Evolutionary conservation across 1,140 invertebrate genomes (phyloP), one percentile per base, ranked within the genome.

Genomic region (Scaptomyza graminum): DNA sequence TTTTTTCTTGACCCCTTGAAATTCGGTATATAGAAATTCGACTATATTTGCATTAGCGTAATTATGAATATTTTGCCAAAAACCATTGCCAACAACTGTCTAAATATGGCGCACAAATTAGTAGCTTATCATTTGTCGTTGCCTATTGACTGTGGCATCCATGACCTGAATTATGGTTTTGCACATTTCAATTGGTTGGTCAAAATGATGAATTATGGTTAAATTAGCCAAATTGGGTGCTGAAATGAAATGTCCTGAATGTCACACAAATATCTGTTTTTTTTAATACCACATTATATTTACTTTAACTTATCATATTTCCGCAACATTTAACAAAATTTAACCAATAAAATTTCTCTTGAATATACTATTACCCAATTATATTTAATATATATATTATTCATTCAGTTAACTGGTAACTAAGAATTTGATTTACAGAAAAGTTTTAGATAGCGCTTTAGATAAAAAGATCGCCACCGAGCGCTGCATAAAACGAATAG

Each of bases 401-500:
- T 39, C 37, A 39, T 8, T 6, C 37, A 12, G 12, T 39, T 39
- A 11, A 39, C 28, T 6, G 0, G 28, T 7, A 34, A 1, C 7
- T 60, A 63, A 15, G 39, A 68, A 74, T 74, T 69, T 63, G 39
- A 52, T 34, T 60, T 11, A 28, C 8, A 63, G 39, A 31, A 25
- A 18, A 16, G 15, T 18, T 34, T 12, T 13, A 12, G 12, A 15
- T 2, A 25, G 6, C 18, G 13, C 13, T 3, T 60, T 43, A 84
- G 18, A 84, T 64, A 16, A 84, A 82, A 1, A 87, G 56, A 5
- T 55, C 15, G 5, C 82, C 82, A 0, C 82, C 82, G 1, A 85
- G 64, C 1, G 82, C 82, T 11, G 82, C 82, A 55, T 85, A 85
- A 39, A 85, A 85, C 16, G 82, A 85, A 52, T 85, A 85, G 22